Percentiles rank a stretch among this genome's conserved stretches.
Evolutionary conservation across 2,797 vertebrate genomes (phyloP).

Genomic region (Acipenser ruthenus): DNA sequence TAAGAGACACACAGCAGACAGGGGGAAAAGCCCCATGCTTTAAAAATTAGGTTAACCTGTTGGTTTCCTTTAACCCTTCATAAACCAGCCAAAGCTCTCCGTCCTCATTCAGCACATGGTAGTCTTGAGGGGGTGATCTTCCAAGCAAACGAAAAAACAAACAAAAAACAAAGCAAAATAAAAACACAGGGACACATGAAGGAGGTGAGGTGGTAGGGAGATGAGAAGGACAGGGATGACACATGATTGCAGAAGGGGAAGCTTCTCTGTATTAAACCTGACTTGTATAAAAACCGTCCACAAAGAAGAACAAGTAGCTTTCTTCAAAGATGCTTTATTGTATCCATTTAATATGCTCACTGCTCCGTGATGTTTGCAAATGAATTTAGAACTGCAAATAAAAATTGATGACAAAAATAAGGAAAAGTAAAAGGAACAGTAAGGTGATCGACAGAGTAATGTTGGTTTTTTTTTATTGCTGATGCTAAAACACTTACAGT

Average conservation of each 20-base stretch:
- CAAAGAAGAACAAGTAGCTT: neutral
- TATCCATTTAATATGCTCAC: neutral
- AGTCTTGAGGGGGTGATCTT: constrained; percentile 89
- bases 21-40: constrained; percentile 38
- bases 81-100: constrained; percentile 98
- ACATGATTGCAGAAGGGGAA: neutral
- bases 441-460: too few relatives aligned
- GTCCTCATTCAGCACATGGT: constrained; percentile 93
- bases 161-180: constrained; percentile 43
- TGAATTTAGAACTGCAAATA: too few relatives aligned
- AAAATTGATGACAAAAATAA: too few relatives aligned
- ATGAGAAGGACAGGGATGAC: neutral
- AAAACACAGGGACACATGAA: constrained; percentile 39
- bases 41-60: constrained; percentile 80
- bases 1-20: constrained; percentile 42
- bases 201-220: constrained; percentile 33
- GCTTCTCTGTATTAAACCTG: neutral
- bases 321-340: neutral
- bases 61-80: constrained; percentile 98
- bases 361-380: too few relatives aligned
- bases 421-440: too few relatives aligned
- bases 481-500: too few relatives aligned
- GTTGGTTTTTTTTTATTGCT: too few relatives aligned
- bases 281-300: neutral
- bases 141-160: constrained; percentile 64